A percentile compares a stretch with the other conserved stretches of the same genome.
These are phyloP conservation scores for Hyles lineata DNA, from an alignment of 2,888 invertebrate species.

Conservation along the genomic window DNA sequence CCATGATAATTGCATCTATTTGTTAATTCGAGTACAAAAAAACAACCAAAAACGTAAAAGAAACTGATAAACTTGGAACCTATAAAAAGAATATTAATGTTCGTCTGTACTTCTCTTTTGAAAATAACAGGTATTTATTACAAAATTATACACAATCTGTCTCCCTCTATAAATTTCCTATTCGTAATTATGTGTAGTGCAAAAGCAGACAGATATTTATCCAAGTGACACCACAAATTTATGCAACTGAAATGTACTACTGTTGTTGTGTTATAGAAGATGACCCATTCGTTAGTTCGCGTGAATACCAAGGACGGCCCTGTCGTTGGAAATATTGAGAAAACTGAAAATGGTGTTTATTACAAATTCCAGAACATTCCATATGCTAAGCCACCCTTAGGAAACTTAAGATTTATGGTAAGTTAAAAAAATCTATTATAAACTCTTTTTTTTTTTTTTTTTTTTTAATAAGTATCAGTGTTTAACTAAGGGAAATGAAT, in stretches of 20 bases:
- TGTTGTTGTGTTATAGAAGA: slow-evolving; percentile 32
- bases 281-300: slow-evolving; percentile 44
- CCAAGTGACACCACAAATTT: not conserved
- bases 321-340: slow-evolving; percentile 63
- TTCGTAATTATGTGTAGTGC: too few relatives aligned
- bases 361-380: slow-evolving; percentile 73
- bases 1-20: not conserved
- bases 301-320: slow-evolving; percentile 62
- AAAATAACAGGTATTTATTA: too few relatives aligned
- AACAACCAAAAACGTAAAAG: not conserved
- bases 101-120: too few relatives aligned
- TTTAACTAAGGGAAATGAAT: too few relatives aligned
- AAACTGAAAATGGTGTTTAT: slow-evolving; percentile 52
- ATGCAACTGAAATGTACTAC: not conserved
- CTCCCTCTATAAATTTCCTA: too few relatives aligned
- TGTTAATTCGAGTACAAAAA: not conserved
- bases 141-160: too few relatives aligned
- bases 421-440: slow-evolving; percentile 41
- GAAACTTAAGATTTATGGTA: slow-evolving; percentile 69
- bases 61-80: not conserved
- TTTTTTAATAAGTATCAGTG: too few relatives aligned
- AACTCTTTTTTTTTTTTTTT: not conserved
- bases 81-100: too few relatives aligned
- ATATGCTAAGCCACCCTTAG: slow-evolving; percentile 73
- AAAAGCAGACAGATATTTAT: not conserved